phyloP scores from a whole-genome alignment of 2,113 vertebrate genomes.

The Tupaia chinensis region DNA sequence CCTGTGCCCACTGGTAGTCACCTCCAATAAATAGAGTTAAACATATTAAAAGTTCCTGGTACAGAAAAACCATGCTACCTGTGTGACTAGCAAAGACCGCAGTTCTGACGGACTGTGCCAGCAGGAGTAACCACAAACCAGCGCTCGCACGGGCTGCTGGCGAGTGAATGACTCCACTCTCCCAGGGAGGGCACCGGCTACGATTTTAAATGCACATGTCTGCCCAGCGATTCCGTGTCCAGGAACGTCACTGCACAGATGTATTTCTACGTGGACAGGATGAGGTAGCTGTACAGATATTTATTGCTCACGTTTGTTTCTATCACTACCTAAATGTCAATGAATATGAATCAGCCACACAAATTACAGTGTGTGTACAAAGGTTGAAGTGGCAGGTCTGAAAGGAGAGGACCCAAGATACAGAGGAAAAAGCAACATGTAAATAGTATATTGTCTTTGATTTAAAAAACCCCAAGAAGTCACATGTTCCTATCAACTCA shows the following conservation, averaged over 20 bases:
- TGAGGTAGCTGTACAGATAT: neutral
- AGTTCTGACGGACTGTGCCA: neutral
- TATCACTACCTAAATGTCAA: neutral
- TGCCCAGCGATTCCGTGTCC: neutral
- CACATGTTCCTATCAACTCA: fast-evolving
- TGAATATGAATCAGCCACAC: neutral
- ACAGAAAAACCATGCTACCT: neutral
- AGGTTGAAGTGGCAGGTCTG: neutral
- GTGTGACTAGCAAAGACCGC: neutral
- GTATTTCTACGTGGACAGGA: neutral
- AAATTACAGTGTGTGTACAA: neutral
- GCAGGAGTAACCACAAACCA: neutral
- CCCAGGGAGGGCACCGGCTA: neutral
- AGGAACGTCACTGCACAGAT: neutral
- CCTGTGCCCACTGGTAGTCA: neutral
- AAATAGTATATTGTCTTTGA: neutral
- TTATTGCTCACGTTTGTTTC: neutral
- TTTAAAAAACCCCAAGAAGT: neutral
- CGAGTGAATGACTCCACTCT: neutral
- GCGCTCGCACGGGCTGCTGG: neutral
- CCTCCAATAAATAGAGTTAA: neutral
- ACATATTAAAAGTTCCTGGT: neutral
- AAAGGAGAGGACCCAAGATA: neutral
- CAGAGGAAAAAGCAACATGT: neutral
- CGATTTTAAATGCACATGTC: neutral